Conservation (phyloP, 2,797 vertebrate genomes). For the Cichlasoma orientale region DNA sequence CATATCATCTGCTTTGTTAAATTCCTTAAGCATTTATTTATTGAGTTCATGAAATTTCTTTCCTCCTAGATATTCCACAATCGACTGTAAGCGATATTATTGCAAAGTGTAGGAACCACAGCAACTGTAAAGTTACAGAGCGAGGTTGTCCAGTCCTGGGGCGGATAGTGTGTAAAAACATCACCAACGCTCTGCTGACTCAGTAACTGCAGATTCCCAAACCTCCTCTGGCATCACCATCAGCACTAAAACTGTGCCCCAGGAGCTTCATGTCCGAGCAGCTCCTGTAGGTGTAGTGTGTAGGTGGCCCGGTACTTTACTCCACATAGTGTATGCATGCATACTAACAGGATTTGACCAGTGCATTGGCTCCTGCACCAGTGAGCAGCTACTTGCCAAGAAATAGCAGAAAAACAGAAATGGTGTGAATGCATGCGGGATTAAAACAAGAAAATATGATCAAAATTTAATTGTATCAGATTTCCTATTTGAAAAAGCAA, state of each 20-base stretch:
- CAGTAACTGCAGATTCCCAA: not conserved
- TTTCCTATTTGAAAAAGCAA: not conserved
- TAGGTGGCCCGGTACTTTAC: too few relatives aligned
- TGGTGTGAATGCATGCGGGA: too few relatives aligned
- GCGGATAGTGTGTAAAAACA: not conserved
- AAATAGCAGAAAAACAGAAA: too few relatives aligned
- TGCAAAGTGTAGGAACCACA: not conserved
- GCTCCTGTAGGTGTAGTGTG: too few relatives aligned
- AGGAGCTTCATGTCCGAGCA: not conserved
- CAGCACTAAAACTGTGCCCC: not conserved
- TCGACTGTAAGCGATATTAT: not conserved
- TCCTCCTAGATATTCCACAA: not conserved
- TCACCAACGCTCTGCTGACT: not conserved
- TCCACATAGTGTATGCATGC: too few relatives aligned
- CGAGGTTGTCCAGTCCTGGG: not conserved
- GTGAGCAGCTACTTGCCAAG: too few relatives aligned
- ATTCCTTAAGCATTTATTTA: too few relatives aligned
- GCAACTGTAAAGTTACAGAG: not conserved
- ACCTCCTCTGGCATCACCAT: not conserved
- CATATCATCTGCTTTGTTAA: too few relatives aligned
- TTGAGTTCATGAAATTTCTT: rapidly evolving
- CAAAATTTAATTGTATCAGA: not conserved
- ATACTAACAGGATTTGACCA: too few relatives aligned
- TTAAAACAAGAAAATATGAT: too few relatives aligned
- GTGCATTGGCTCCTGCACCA: too few relatives aligned